phyloP scores from a whole-genome alignment of 2,113 vertebrate genomes.

The Lonchura striata region DNA sequence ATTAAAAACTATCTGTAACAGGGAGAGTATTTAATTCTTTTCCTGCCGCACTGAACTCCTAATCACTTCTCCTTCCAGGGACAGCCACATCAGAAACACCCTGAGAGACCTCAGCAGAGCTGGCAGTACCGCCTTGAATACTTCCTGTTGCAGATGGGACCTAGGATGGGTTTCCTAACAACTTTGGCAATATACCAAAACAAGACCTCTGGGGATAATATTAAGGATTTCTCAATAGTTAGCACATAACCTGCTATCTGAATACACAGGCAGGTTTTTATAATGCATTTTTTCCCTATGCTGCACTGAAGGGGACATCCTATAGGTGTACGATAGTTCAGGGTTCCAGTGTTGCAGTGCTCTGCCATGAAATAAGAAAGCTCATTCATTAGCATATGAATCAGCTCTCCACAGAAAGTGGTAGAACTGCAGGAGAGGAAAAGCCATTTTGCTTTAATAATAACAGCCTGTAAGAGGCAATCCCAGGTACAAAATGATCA shows the following conservation, averaged over 20 bases:
- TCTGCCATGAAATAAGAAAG: conserved; percentile 11
- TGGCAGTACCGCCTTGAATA: neutral
- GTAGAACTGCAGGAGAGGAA: conserved; percentile 41
- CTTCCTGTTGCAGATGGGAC: neutral
- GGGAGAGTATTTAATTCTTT: neutral
- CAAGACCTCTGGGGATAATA: neutral
- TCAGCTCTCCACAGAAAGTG: conserved; percentile 35
- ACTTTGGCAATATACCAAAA: neutral
- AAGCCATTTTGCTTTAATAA: conserved; percentile 54
- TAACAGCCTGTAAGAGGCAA: conserved; percentile 56
- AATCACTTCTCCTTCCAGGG: neutral
- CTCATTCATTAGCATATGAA: conserved; percentile 66
- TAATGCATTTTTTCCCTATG: neutral
- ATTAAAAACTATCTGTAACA: accelerated
- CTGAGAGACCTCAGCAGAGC: neutral
- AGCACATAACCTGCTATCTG: neutral
- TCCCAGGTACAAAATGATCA: conserved; percentile 62
- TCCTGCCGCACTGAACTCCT: neutral
- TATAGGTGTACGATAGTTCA: neutral
- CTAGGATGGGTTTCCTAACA: neutral
- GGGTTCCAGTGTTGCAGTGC: neutral
- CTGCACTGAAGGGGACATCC: neutral
- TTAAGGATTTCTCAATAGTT: neutral
- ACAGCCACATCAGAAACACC: neutral
- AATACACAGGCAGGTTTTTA: neutral